Conservation (phyloP, 2,888 invertebrate genomes). For the Perithous albicinctus region DNA sequence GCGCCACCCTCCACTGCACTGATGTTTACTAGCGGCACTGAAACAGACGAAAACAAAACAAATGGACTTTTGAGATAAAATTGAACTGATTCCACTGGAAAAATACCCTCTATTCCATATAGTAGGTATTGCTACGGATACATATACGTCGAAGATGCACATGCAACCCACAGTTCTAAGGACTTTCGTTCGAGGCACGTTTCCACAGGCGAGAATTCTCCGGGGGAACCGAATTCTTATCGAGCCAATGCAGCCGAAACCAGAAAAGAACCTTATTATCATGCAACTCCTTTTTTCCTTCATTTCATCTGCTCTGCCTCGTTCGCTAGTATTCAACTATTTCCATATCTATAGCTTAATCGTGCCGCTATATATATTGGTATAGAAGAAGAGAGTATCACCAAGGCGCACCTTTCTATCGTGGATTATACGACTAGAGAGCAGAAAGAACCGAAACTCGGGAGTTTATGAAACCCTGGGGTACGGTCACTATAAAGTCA, state of each 20-base stretch:
- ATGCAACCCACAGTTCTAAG: slow-evolving; percentile 1
- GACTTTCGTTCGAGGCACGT: slow-evolving; percentile 28
- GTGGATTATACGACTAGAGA: slow-evolving; percentile 37
- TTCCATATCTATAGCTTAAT: slow-evolving; percentile 49
- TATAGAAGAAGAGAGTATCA: slow-evolving; percentile 36
- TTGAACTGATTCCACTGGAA: slow-evolving; percentile 2
- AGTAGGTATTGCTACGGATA: background rate
- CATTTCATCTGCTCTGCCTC: slow-evolving; percentile 40
- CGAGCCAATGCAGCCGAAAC: slow-evolving; percentile 55
- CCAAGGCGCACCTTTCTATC: slow-evolving; percentile 31
- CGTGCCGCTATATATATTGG: slow-evolving; percentile 9
- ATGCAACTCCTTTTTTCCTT: slow-evolving; percentile 43
- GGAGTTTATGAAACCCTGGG: slow-evolving; percentile 56
- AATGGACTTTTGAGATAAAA: slow-evolving; percentile 36
- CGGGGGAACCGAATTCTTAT: slow-evolving; percentile 46
- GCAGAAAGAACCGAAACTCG: slow-evolving; percentile 35
- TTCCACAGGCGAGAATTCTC: slow-evolving; percentile 23
- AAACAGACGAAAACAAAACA: slow-evolving; percentile 61
- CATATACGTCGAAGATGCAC: background rate
- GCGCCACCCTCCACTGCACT: slow-evolving; percentile 95
- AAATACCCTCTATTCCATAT: background rate
- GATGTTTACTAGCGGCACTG: slow-evolving; percentile 92
- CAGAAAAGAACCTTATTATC: slow-evolving; percentile 58
- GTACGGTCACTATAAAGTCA: slow-evolving; percentile 41
- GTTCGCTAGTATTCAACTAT: slow-evolving; percentile 53